Evolutionary conservation across 2,888 invertebrate genomes (phyloP), one percentile per base, ranked within the genome.

Genomic region (Melinopterus prodromus): DNA sequence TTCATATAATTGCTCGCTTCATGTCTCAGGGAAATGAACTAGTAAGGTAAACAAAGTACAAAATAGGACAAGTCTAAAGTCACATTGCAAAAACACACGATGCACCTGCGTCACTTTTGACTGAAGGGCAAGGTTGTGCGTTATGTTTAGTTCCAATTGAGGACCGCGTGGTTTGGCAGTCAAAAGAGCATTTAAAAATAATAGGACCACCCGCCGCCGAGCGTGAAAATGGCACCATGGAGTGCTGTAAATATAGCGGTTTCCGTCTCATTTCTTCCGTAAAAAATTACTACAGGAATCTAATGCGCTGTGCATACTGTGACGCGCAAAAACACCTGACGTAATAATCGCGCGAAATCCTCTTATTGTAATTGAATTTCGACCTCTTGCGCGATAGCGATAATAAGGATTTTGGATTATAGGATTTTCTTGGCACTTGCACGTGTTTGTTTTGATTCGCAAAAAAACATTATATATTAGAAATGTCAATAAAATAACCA

Each of bases 21-120:
- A 26, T 26, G 3, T 26, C 26, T 26, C 26, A 2, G 26, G 26
- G 9, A 53, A 53, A 53, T 53, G 1, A 53, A 3, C 53, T 53
- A 2, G 53, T 9, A 53, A 53, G 53, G 7, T 53, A 53, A 53
- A 53, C 53, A 53, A 53, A 53, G 2, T 53, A 12, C 26, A 53
- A 53, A 53, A 53, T 53, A 53, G 53, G 53, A 12, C 53, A 53
- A 53, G 7, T 12, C 12, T 12, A 53, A 53, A 53, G 53, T 53
- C 53, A 12, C 12, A 12, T 12, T 12, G 12, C 53, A 6, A 53
- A 53, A 53, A 53, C 53, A 53, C 53, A 53, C 5, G 53, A 53
- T 53, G 53, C 53, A 53, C 53, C 53, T 53, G 53, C 53, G 53
- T 53, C 53, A 53, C 53, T 53, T 53, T 53, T 53, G 53, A 53